Evolutionary conservation across 2,797 vertebrate species (phyloP).

Genomic region (Spheniscus humboldti): DNA sequence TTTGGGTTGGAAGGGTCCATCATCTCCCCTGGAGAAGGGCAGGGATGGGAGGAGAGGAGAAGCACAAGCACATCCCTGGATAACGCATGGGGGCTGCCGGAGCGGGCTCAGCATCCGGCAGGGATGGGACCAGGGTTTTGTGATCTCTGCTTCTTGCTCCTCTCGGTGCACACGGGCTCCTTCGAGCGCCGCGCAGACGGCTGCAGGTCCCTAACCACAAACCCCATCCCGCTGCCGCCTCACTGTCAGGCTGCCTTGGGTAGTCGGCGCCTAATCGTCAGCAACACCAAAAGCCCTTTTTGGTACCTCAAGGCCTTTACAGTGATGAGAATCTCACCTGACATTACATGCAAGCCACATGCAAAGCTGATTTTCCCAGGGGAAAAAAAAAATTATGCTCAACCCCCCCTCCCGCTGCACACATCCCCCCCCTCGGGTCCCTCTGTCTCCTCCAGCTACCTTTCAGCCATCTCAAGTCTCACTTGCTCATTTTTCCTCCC

Average conservation of each 20-base stretch:
- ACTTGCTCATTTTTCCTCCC: not conserved
- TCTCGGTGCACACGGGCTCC: fast-evolving
- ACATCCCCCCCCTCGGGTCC: not conserved
- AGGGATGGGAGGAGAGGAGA: not conserved
- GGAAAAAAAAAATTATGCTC: not conserved
- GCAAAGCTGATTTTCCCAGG: slow-evolving; percentile 54
- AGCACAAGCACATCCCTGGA: not conserved
- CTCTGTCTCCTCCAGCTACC: not conserved
- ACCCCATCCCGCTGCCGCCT: not conserved
- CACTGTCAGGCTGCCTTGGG: not conserved
- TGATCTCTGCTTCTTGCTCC: not conserved
- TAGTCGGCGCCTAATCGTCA: not conserved
- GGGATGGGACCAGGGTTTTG: not conserved
- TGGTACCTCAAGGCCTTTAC: slow-evolving; percentile 9
- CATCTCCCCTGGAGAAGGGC: not conserved
- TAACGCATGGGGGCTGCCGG: fast-evolving
- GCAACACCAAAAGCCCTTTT: not conserved
- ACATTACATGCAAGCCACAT: slow-evolving; percentile 31
- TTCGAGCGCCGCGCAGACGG: fast-evolving
- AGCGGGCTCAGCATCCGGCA: fast-evolving
- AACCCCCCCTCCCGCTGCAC: fast-evolving
- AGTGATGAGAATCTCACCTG: slow-evolving; percentile 25
- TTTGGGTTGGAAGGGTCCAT: no score
- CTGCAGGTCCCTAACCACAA: slow-evolving; percentile 7
- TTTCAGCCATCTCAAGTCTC: not conserved